These are phyloP conservation scores for Lepidocolaptes lacrymiger DNA, from an alignment of 2,797 vertebrate genomes.

Conservation along the genomic window DNA sequence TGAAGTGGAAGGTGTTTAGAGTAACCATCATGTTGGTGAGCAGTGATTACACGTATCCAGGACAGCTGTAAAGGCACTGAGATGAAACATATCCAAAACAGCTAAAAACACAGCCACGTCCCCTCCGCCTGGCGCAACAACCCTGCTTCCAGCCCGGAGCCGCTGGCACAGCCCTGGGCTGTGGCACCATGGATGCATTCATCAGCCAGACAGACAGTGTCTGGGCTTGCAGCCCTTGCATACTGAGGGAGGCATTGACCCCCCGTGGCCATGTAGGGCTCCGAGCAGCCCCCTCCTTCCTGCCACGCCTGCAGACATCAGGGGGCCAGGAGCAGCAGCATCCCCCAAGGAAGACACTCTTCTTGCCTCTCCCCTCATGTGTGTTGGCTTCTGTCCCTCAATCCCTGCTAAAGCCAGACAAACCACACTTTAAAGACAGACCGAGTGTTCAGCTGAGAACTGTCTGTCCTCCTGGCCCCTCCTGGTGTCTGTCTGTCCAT, in stretches of 20 bases:
- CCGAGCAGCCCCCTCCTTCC: not conserved
- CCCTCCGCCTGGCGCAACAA: not conserved
- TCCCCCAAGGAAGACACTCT: not conserved
- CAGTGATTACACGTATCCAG: not conserved
- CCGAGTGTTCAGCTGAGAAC: not conserved
- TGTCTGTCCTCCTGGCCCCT: not conserved
- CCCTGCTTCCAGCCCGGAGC: not conserved
- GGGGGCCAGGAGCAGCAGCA: not conserved
- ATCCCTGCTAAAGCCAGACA: not conserved
- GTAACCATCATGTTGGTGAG: not conserved
- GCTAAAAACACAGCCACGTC: not conserved
- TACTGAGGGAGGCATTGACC: not conserved
- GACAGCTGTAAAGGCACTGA: fast-evolving
- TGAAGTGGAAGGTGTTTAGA: slow-evolving; percentile 7
- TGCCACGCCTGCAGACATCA: fast-evolving
- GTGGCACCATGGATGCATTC: fast-evolving
- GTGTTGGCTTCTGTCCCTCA: not conserved
- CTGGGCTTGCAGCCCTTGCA: not conserved
- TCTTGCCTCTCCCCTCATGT: fast-evolving
- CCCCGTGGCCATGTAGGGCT: fast-evolving
- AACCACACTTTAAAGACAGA: not conserved
- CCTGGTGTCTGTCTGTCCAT: not conserved
- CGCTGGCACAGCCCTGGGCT: fast-evolving
- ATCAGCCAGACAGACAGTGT: not conserved
- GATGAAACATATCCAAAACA: not conserved